Percentiles rank a stretch among this genome's conserved stretches.
These are phyloP conservation scores for Calidris pygmaea DNA, from an alignment of 2,113 vertebrate genomes.

Conservation along the genomic window DNA sequence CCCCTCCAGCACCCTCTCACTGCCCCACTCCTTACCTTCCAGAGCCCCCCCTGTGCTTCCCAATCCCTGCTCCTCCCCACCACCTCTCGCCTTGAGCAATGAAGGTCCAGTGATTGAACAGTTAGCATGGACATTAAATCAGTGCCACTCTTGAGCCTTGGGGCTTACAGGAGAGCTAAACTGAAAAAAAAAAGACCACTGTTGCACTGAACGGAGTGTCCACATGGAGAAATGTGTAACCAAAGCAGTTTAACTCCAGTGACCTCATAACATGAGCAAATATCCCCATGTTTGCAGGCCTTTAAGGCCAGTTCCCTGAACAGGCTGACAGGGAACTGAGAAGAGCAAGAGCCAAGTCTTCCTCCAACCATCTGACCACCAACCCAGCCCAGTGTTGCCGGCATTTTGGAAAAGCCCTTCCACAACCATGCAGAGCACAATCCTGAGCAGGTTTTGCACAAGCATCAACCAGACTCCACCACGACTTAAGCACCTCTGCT, in stretches of 20 bases:
- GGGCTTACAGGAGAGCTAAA: neutral
- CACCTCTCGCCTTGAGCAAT: neutral
- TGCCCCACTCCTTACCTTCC: neutral
- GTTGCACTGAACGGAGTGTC: neutral
- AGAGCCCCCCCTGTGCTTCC: neutral
- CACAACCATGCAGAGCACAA: accelerated
- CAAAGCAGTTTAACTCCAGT: neutral
- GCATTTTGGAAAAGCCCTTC: neutral
- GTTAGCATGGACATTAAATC: neutral
- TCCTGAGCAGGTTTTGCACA: neutral
- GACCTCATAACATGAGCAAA: accelerated
- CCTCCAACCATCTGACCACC: neutral
- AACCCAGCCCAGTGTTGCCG: accelerated
- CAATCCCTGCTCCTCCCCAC: neutral
- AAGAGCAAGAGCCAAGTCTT: neutral
- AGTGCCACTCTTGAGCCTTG: neutral
- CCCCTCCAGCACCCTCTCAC: neutral
- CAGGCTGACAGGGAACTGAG: neutral
- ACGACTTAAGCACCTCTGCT: neutral
- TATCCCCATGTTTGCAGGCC: neutral
- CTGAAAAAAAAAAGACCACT: neutral
- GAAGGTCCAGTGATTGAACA: neutral
- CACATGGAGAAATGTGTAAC: neutral
- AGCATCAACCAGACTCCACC: neutral
- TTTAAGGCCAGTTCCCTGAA: neutral